Conservation (phyloP, 2,797 vertebrate genomes). For the Thamnophis elegans region DNA sequence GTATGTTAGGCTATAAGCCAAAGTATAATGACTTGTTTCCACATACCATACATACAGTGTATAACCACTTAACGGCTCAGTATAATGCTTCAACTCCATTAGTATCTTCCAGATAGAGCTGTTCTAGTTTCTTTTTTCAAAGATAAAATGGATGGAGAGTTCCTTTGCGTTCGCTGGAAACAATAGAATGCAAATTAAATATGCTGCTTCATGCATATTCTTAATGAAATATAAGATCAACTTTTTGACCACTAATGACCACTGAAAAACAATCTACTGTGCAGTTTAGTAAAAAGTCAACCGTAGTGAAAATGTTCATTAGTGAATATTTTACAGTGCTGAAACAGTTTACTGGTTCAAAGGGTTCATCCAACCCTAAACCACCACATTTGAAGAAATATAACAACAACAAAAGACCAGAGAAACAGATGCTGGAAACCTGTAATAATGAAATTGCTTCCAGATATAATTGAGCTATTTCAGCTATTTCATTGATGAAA, state of each 20-base stretch:
- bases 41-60: background rate
- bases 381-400: background rate
- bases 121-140: background rate
- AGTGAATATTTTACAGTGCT: background rate
- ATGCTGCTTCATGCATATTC: background rate
- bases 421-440: background rate
- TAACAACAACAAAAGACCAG: background rate
- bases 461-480: background rate
- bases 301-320: background rate
- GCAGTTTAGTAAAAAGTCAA: background rate
- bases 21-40: background rate
- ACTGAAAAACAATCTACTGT: background rate
- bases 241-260: background rate
- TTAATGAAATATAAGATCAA: background rate
- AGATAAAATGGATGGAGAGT: background rate
- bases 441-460: background rate
- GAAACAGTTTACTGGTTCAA: background rate
- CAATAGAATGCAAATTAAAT: background rate
- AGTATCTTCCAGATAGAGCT: background rate
- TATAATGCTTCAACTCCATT: background rate
- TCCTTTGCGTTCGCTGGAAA: background rate
- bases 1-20: too few species aligned
- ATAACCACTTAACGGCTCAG: background rate
- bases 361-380: background rate
- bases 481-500: background rate